phyloP scores from a whole-genome alignment of 1,140 invertebrate genomes.

The Paralvinella palmiformis region DNA sequence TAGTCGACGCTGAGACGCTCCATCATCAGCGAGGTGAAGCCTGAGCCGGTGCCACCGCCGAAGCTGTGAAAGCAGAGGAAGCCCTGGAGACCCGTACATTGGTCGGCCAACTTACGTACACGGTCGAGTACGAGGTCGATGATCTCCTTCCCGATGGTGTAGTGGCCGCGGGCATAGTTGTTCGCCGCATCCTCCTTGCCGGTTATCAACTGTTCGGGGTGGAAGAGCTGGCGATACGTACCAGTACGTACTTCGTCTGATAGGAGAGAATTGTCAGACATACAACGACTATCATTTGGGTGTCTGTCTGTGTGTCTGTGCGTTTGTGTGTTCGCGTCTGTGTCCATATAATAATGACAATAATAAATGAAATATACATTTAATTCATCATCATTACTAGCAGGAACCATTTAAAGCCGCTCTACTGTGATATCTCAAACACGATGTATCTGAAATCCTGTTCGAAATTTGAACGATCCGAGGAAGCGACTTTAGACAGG shows the following conservation, averaged over 20 bases:
- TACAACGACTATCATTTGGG: too few relatives aligned
- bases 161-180: constrained; percentile 40
- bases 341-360: too few relatives aligned
- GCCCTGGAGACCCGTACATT: constrained; percentile 78
- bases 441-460: too few relatives aligned
- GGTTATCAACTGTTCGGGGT: constrained; percentile 71
- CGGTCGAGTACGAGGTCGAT: constrained; percentile 49
- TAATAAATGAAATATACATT: too few relatives aligned
- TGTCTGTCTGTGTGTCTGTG: too few relatives aligned
- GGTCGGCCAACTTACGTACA: constrained; percentile 59
- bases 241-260: constrained; percentile 52
- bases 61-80: constrained; percentile 88
- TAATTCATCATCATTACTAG: too few relatives aligned
- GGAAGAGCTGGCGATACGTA: constrained; percentile 45
- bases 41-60: constrained; percentile 83
- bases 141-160: constrained; percentile 51
- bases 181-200: constrained; percentile 67
- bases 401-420: too few relatives aligned
- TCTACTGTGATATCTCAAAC: too few relatives aligned
- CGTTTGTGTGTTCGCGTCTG: too few relatives aligned
- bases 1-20: constrained; percentile 82
- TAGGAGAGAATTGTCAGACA: too few relatives aligned
- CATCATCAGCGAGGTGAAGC: constrained; percentile 84
- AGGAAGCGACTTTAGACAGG: too few relatives aligned
- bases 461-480: too few relatives aligned